Base-by-base conservation (phyloP, 1,140 invertebrate genomes). In the Pristionchus pacificus region DNA sequence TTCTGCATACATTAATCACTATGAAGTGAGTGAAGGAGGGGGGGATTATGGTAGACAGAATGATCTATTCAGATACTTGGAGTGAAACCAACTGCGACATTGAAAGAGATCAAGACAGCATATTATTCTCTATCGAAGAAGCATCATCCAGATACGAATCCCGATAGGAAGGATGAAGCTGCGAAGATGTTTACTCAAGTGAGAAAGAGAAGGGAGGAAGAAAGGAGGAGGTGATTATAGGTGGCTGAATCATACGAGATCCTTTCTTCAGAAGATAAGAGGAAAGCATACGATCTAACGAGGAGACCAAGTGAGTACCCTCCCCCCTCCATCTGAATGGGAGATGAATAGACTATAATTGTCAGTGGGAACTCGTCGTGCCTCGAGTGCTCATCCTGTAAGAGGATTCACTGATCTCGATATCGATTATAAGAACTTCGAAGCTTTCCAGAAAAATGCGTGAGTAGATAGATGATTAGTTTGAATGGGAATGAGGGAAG, bases 121-220 rank as follows among this genome's bases (percentile, higher is more conserved):
- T 96, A 95, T 81, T 87, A 91, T 75, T 93, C 92, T 84, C 83
- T 93, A 60, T 93, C 93, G 0, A 92, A 91, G 85, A 90, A 92
- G 87, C 92, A 89, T 84, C 91, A 93, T 86, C 91, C 91, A 27
- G 91, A 93, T 79, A 92, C 92, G 81, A 93, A 92, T 84, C 90
- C 89, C 28, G 89, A 84, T 14, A 77, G 75, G 14, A 63, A 74
- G 25, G 71, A 73, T 1, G 80, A 83, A 24, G 76, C 79, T 31
- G 79, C 78, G 30, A 71, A 74, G 30, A 74, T 74, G 25, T 77
- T 77, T 38, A 70, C 77, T 58, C 63, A 70, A 64, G 75, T 76
- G 6, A 27, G n/a, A 60, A n/a, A n/a, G n/a, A n/a, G n/a, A n/a
- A n/a, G n/a, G n/a, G n/a, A n/a, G n/a, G n/a, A n/a, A n/a, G n/a